Evolutionary conservation across 2,888 invertebrate genomes (phyloP).

Genomic region (Tipula unca): DNA sequence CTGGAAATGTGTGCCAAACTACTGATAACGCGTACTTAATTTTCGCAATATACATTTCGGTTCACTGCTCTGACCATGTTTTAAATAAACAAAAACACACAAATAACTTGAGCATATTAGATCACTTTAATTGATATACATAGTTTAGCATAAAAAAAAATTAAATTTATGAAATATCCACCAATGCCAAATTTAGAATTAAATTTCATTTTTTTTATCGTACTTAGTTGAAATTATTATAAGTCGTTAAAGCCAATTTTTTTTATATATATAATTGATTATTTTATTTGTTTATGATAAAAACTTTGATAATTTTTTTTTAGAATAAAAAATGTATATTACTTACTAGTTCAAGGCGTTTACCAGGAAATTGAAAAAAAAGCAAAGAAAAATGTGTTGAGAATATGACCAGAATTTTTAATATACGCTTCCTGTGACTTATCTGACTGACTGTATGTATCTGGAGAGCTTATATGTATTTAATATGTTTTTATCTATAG

Average conservation of each 20-base stretch:
- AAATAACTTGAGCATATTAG: neutral
- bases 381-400: neutral
- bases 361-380: neutral
- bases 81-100: neutral
- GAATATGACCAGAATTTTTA: neutral
- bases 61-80: neutral
- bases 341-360: neutral
- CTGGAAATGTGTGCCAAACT: neutral
- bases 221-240: neutral
- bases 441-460: neutral
- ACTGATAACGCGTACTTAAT: neutral
- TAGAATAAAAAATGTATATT: neutral
- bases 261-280: neutral
- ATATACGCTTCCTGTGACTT: neutral
- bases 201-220: neutral
- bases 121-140: neutral
- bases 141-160: neutral
- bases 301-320: neutral
- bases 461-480: neutral
- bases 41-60: neutral
- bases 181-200: neutral
- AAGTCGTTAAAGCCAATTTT: neutral
- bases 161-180: neutral
- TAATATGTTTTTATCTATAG: neutral
- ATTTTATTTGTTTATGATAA: conserved; percentile 8